Evolutionary conservation across 1,140 invertebrate species (phyloP).

Genomic region (Chlorops oryzae): DNA sequence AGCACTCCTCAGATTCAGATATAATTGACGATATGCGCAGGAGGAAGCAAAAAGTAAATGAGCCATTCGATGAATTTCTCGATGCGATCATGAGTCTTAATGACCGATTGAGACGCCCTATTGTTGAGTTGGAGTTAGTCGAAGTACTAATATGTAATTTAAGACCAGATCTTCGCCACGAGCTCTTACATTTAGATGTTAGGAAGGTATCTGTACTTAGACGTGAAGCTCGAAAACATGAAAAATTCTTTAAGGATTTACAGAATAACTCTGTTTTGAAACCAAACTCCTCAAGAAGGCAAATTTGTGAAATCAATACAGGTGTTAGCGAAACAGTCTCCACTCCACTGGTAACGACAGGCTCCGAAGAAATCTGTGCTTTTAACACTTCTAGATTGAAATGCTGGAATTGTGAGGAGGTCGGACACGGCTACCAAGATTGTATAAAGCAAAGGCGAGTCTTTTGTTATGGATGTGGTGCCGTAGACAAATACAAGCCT

Average conservation of each 20-base stretch:
- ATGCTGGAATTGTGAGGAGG: slow-evolving; percentile 10
- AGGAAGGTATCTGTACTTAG: neutral
- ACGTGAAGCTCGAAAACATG: slow-evolving; percentile 1
- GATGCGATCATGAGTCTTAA: neutral
- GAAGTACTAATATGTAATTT: neutral
- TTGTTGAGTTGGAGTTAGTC: neutral
- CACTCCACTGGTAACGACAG: neutral
- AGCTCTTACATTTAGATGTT: slow-evolving; percentile 1
- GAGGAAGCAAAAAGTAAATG: neutral
- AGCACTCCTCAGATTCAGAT: neutral
- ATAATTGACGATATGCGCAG: neutral
- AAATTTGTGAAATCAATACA: too few species aligned
- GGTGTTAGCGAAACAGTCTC: neutral
- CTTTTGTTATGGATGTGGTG: slow-evolving; percentile 14
- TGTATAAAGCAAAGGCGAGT: too few species aligned
- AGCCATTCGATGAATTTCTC: slow-evolving; percentile 1
- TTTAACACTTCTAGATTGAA: neutral
- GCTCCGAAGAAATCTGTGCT: neutral
- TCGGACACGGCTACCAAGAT: too few species aligned
- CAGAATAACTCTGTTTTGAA: too few species aligned
- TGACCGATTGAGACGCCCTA: neutral
- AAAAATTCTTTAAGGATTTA: slow-evolving; percentile 5
- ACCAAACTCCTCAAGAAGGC: too few species aligned
- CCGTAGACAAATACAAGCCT: slow-evolving; percentile 7
- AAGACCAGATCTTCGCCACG: slow-evolving; percentile 3